These are phyloP conservation scores for Onychomys torridus DNA, from an alignment of 2,797 vertebrate genomes.

Conservation along the genomic window DNA sequence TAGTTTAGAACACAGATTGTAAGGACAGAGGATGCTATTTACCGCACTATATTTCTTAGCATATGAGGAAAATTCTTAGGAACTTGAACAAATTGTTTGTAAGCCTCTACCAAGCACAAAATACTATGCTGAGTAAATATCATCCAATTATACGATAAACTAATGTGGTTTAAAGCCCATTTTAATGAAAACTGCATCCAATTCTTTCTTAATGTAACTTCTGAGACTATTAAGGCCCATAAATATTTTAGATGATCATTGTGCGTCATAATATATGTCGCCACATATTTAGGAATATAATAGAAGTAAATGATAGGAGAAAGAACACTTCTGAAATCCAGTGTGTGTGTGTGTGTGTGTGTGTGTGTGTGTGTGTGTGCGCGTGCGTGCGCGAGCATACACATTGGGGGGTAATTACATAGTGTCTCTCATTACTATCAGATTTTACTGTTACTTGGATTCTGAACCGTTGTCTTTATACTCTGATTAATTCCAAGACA, in stretches of 20 bases:
- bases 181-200: background rate
- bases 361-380: background rate
- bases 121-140: background rate
- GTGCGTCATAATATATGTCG: background rate
- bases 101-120: background rate
- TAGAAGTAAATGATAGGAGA: background rate
- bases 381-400: too few relatives aligned
- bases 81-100: constrained; percentile 41
- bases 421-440: background rate
- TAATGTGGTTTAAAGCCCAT: background rate
- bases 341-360: too few relatives aligned
- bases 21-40: background rate
- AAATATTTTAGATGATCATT: constrained; percentile 20
- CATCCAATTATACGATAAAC: background rate
- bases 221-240: background rate
- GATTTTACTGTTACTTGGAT: background rate
- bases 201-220: constrained; percentile 46
- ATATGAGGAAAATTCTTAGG: background rate
- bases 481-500: background rate
- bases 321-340: background rate
- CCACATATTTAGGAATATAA: background rate
- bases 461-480: background rate
- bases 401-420: background rate
- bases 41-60: background rate
- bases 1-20: background rate